These are phyloP conservation scores for Echinops telfairi DNA, from an alignment of 2,113 vertebrate species.

Conservation along the genomic window DNA sequence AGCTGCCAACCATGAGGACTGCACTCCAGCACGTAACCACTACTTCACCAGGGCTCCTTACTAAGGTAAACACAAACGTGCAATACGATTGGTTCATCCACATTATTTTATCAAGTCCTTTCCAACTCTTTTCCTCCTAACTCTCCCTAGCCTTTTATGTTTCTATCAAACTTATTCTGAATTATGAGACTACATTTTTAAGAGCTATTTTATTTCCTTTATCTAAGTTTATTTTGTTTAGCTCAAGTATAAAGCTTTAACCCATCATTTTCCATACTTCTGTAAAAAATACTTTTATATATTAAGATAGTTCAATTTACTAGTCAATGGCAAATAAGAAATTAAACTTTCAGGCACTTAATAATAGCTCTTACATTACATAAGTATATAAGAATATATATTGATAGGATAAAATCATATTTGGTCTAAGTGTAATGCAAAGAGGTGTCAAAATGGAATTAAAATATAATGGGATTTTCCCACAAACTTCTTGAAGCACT, in stretches of 20 bases:
- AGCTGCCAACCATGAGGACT: too few relatives aligned
- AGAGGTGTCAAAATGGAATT: too few relatives aligned
- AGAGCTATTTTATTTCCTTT: conserved; percentile 55
- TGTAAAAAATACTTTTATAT: conserved; percentile 35
- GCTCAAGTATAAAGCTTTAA: conserved; percentile 27
- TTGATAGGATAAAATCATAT: not conserved
- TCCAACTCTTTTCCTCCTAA: too few relatives aligned
- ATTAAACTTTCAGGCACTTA: conserved; percentile 59
- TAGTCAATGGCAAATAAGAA: conserved; percentile 32
- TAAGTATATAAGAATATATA: conserved; percentile 12
- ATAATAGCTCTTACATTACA: conserved; percentile 5
- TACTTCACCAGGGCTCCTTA: too few relatives aligned
- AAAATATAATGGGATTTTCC: too few relatives aligned
- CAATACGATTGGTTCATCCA: not conserved
- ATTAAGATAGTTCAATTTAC: conserved; percentile 43
- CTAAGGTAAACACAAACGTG: not conserved
- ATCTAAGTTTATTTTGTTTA: conserved; percentile 43
- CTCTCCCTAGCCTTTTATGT: not conserved
- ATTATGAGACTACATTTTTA: conserved; percentile 2
- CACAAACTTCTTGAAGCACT: too few relatives aligned
- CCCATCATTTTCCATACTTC: conserved; percentile 12
- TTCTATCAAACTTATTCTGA: conserved; percentile 55
- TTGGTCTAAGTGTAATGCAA: not conserved
- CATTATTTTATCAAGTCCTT: conserved; percentile 58
- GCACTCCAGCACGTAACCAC: too few relatives aligned